These are phyloP conservation scores for Glaucomys volans DNA, from an alignment of 2,113 vertebrate species.

Conservation along the genomic window DNA sequence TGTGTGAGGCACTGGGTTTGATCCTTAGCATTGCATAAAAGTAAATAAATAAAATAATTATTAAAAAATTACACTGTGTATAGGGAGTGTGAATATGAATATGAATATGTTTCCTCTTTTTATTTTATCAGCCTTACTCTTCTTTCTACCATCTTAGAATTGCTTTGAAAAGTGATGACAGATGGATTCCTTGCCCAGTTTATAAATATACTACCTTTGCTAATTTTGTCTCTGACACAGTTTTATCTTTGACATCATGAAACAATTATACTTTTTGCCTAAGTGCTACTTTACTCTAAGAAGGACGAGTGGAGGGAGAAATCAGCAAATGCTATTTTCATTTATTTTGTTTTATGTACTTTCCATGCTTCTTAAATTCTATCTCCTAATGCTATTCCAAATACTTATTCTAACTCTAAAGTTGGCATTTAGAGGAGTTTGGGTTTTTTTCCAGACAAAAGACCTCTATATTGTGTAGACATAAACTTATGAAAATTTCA, in stretches of 20 bases:
- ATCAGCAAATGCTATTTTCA: neutral
- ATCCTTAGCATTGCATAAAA: too few species aligned
- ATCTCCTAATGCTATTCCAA: neutral
- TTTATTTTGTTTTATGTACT: neutral
- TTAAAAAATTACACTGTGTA: neutral
- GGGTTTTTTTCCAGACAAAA: neutral
- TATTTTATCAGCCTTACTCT: neutral
- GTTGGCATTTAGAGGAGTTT: constrained; percentile 14
- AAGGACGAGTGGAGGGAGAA: neutral
- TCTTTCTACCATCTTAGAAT: neutral
- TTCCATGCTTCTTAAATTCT: neutral
- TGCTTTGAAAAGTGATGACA: neutral
- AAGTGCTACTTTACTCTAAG: neutral
- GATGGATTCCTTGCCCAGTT: neutral
- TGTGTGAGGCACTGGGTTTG: too few species aligned
- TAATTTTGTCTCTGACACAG: constrained; percentile 4
- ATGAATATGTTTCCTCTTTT: neutral
- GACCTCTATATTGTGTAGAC: constrained; percentile 15
- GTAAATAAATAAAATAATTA: too few species aligned
- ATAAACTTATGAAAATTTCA: constrained; percentile 48
- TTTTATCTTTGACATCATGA: neutral
- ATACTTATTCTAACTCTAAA: neutral
- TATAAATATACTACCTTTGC: neutral
- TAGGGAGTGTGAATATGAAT: neutral
- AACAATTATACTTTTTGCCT: neutral